These are phyloP conservation scores for Mesaphorura yosii DNA, from an alignment of 1,140 invertebrate species.

Conservation along the genomic window DNA sequence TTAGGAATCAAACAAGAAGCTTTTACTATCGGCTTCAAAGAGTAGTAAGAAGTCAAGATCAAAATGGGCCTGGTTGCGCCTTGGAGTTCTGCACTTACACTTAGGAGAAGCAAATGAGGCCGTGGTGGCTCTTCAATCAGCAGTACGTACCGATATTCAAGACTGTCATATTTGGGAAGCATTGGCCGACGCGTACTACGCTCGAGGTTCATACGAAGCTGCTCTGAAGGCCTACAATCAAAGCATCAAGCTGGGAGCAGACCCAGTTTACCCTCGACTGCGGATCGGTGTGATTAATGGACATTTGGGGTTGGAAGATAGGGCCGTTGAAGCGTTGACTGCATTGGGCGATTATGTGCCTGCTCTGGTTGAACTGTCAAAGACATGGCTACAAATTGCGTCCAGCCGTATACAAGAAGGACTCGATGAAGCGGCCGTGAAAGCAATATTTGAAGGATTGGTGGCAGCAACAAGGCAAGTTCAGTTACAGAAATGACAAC, in stretches of 20 bases:
- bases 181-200: conserved; percentile 73
- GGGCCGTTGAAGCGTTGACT: conserved; percentile 10
- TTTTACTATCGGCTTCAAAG: conserved; percentile 34
- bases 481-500: conserved; percentile 3
- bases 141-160: conserved; percentile 56
- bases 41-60: conserved; percentile 42
- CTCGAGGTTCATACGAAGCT: conserved; percentile 67
- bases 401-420: conserved; percentile 10
- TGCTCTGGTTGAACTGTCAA: conserved; percentile 14
- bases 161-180: conserved; percentile 70
- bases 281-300: conserved; percentile 60
- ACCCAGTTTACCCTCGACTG: conserved; percentile 58
- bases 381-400: conserved; percentile 9
- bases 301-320: conserved; percentile 9
- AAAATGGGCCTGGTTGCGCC: conserved; percentile 67
- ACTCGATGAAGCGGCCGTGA: conserved; percentile 8
- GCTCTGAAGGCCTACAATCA: conserved; percentile 73
- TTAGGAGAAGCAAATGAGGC: conserved; percentile 55
- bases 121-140: conserved; percentile 61
- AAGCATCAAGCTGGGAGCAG: conserved; percentile 53
- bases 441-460: conserved; percentile 7
- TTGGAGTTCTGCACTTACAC: conserved; percentile 60
- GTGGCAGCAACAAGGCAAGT: conserved; percentile 7
- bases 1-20: conserved; percentile 7
- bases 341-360: conserved; percentile 7